Evolutionary conservation across 2,113 vertebrate genomes (phyloP), one percentile per base, ranked within the genome.

Genomic region (Athene cunicularia): DNA sequence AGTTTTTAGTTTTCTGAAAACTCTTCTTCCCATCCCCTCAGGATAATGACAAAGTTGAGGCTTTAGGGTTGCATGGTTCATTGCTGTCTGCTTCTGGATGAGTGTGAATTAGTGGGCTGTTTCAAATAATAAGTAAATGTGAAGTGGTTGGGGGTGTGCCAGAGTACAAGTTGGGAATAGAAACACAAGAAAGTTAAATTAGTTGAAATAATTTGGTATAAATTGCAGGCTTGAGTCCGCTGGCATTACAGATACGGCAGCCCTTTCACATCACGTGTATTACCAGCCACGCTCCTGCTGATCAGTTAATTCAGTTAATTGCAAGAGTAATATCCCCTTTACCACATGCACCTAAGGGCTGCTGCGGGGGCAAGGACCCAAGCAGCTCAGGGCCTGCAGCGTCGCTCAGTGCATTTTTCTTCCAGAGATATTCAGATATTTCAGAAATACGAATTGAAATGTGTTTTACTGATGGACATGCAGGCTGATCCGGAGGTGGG

Each of bases 381-480:
- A n/a, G 62, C 68, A 92, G 33, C 80, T 86, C 3, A 8, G 62
- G 49, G 41, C 5, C 55, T 35, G 28, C 52, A 33, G 53, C 32
- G 6, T 19, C 2, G 1, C 83, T 79, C 20, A 3, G n/a, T 4
- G 15, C 19, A 0, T 43, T 79, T 52, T 28, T 8, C 4, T 59
- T n/a, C 55, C 37, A 8, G 52, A 67, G 53, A 5, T 22, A n/a
- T 35, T 90, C 26, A 33, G 30, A 5, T 63, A 28, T 72, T 76
- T 83, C 71, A 80, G n/a, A 67, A 59, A 24, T n/a, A 13, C 0
- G 37, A 20, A 14, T 23, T 6, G 16, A 52, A 84, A 59, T 33
- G 90, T 56, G 41, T 87, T 95, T 94, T 39, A 53, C 37, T 80
- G 56, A 8, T 17, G 84, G 94, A 53, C 8, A 5, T 18, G 20